phyloP scores from a whole-genome alignment of 92 coral and sea anemone genomes.

The Palythoa grandiflora region DNA sequence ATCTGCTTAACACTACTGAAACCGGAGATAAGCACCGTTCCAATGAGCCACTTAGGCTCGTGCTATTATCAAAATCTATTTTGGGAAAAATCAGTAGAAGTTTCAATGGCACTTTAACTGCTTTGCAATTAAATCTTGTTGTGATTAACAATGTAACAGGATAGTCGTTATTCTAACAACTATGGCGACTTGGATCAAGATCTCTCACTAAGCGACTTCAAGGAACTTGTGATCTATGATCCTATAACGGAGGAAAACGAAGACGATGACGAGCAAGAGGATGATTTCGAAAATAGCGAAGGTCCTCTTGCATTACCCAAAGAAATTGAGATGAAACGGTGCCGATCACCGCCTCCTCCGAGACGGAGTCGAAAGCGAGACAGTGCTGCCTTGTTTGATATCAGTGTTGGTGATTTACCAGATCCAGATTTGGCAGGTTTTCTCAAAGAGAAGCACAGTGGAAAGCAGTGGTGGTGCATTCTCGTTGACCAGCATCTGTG shows the following conservation, averaged over 20 bases:
- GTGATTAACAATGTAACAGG: conserved; percentile 57
- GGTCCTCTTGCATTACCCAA: conserved; percentile 5
- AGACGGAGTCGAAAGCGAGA: conserved; percentile 95
- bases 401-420: conserved; percentile 86
- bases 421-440: conserved; percentile 94
- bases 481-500: conserved; percentile 96
- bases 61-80: too few species aligned
- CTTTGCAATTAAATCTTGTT: conserved; percentile 33
- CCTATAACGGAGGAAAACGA: conserved; percentile 85
- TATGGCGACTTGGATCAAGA: conserved; percentile 72
- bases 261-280: conserved; percentile 64
- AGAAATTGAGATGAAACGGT: conserved; percentile 13
- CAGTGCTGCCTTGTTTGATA: conserved; percentile 96
- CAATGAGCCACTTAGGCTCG: too few species aligned
- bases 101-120: too few species aligned
- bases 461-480: conserved; percentile 97
- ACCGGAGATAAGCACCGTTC: too few species aligned
- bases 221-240: conserved; percentile 84
- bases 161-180: conserved; percentile 47
- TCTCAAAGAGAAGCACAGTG: conserved; percentile 91
- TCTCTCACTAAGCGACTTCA: conserved; percentile 74
- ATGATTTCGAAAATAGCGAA: conserved; percentile 39
- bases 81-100: too few species aligned
- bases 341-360: conserved; percentile 60
- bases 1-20: too few species aligned